Conservation (phyloP, 2,888 invertebrate genomes). For the Microdon myrmicae region DNA sequence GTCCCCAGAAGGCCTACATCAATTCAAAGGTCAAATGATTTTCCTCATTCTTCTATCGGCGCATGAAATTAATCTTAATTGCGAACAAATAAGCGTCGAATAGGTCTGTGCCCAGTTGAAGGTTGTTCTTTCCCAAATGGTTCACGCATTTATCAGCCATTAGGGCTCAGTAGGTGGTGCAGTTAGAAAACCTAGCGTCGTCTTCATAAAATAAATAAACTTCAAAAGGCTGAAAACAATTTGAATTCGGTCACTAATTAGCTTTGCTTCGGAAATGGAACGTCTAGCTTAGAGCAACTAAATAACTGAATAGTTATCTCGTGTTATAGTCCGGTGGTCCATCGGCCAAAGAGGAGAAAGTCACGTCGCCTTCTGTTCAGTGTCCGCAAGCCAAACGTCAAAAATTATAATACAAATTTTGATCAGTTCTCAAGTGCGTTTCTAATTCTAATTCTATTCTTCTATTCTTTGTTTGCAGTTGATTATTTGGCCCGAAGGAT, state of each 20-base stretch:
- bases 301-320: slow-evolving; percentile 24
- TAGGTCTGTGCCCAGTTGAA: slow-evolving; percentile 3
- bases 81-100: slow-evolving; percentile 10
- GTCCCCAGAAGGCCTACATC: not conserved
- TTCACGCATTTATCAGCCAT: slow-evolving; percentile 16
- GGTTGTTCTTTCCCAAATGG: slow-evolving; percentile 7
- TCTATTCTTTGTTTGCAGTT: slow-evolving; percentile 67
- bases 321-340: slow-evolving; percentile 27
- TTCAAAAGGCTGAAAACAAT: too few relatives aligned
- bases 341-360: slow-evolving; percentile 19
- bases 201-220: too few relatives aligned
- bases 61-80: slow-evolving; percentile 41
- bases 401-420: not conserved
- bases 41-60: slow-evolving; percentile 11
- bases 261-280: slow-evolving; percentile 17
- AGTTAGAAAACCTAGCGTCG: slow-evolving; percentile 24
- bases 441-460: slow-evolving; percentile 14
- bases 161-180: slow-evolving; percentile 39
- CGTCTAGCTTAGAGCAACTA: slow-evolving; percentile 22
- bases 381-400: too few relatives aligned
- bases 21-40: too few relatives aligned
- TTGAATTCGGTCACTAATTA: slow-evolving; percentile 34
- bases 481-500: slow-evolving; percentile 72
- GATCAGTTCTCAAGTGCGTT: not conserved
- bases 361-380: not conserved